These are phyloP conservation scores for Setophaga kirtlandii DNA, from an alignment of 2,113 vertebrate genomes.

Conservation along the genomic window DNA sequence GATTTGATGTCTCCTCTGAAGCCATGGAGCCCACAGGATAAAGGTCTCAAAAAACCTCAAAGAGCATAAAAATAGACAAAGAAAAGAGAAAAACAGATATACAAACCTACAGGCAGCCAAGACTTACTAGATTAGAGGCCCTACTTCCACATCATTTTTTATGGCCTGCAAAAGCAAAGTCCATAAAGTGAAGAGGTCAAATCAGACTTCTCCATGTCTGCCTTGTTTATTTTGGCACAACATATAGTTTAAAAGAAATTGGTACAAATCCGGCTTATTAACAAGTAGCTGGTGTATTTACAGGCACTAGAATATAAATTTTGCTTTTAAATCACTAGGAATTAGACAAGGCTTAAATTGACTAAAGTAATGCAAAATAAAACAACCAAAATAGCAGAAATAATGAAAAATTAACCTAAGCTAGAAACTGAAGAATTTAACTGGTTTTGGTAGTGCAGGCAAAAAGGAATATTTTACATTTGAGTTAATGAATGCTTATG, in stretches of 20 bases:
- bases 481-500: neutral
- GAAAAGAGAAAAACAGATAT: neutral
- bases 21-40: neutral
- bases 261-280: neutral
- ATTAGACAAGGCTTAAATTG: neutral
- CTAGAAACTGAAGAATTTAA: neutral
- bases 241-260: neutral
- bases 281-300: neutral
- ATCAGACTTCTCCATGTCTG: neutral
- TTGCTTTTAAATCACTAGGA: neutral
- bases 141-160: neutral
- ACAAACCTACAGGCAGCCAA: neutral
- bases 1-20: neutral
- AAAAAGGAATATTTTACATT: neutral
- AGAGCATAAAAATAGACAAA: neutral
- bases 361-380: neutral
- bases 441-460: neutral
- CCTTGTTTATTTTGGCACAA: neutral
- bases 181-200: neutral
- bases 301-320: neutral
- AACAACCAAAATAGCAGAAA: neutral
- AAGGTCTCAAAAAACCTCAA: neutral
- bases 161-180: neutral
- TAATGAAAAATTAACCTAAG: neutral
- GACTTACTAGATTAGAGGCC: neutral